phyloP scores from a whole-genome alignment of 1,140 invertebrate genomes.

The Pseudomyrmex pallidus region DNA sequence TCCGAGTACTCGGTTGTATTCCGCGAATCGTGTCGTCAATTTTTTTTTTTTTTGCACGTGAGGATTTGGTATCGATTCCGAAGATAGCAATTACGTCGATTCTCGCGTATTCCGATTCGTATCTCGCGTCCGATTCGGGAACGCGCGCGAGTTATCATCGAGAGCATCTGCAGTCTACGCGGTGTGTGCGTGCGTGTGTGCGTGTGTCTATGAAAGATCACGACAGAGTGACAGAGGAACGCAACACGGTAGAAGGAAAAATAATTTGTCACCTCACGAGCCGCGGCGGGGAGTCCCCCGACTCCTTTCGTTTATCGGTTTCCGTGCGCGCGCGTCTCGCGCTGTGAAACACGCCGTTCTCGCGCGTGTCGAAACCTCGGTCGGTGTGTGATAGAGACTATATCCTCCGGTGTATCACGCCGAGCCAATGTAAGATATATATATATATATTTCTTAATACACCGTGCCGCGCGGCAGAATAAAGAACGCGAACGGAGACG shows the following conservation, averaged over 20 bases:
- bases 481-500: not conserved
- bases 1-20: constrained; percentile 32
- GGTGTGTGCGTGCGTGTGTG: too few relatives aligned
- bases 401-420: constrained; percentile 33
- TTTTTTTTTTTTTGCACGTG: not conserved
- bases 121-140: constrained; percentile 15
- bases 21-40: not conserved
- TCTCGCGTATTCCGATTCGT: too few relatives aligned
- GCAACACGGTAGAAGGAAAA: constrained; percentile 45
- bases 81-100: not conserved
- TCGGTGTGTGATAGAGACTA: not conserved
- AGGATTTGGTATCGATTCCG: not conserved
- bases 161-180: too few relatives aligned
- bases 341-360: constrained; percentile 38
- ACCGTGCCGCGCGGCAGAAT: not conserved
- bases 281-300: constrained; percentile 47
- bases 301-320: constrained; percentile 12
- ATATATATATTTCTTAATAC: constrained; percentile 39
- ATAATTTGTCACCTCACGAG: constrained; percentile 67
- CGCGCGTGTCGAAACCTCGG: constrained; percentile 61
- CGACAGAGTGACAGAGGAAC: not conserved
- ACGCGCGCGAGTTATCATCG: constrained; percentile 40
- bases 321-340: constrained; percentile 1
- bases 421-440: constrained; percentile 12
- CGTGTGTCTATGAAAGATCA: too few relatives aligned